A percentile compares a stretch with the other conserved stretches of the same genome.
phyloP scores from a whole-genome alignment of 2,797 vertebrate genomes.

The Sebastes aleutianus region DNA sequence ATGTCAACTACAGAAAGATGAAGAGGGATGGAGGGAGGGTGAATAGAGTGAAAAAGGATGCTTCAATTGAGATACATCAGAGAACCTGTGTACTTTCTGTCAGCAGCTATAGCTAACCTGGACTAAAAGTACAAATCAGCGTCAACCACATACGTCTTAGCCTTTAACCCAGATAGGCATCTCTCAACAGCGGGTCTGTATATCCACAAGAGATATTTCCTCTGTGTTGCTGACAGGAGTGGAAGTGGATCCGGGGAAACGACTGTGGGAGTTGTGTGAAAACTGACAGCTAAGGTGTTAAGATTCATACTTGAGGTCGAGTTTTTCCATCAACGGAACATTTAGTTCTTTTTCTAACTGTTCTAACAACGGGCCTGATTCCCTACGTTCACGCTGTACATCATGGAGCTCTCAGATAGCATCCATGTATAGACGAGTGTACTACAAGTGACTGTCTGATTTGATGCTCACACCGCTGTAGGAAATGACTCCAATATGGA shows the following conservation, averaged over 20 bases:
- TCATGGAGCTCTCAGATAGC: background rate
- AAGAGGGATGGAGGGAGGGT: background rate
- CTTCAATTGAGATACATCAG: background rate
- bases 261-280: background rate
- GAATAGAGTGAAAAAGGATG: background rate
- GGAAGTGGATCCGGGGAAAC: background rate
- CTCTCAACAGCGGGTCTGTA: background rate
- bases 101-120: background rate
- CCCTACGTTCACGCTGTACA: background rate
- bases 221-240: background rate
- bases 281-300: background rate
- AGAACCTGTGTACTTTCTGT: background rate
- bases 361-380: background rate
- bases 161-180: background rate
- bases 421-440: background rate
- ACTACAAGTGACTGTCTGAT: background rate
- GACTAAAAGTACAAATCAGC: background rate
- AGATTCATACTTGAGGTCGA: background rate
- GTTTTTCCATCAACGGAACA: background rate
- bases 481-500: background rate
- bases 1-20: background rate
- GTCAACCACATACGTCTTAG: background rate
- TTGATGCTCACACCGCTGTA: background rate
- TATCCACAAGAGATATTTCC: background rate
- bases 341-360: background rate